Base-by-base conservation (phyloP, 2,797 vertebrate genomes). In the Morus bassanus region DNA sequence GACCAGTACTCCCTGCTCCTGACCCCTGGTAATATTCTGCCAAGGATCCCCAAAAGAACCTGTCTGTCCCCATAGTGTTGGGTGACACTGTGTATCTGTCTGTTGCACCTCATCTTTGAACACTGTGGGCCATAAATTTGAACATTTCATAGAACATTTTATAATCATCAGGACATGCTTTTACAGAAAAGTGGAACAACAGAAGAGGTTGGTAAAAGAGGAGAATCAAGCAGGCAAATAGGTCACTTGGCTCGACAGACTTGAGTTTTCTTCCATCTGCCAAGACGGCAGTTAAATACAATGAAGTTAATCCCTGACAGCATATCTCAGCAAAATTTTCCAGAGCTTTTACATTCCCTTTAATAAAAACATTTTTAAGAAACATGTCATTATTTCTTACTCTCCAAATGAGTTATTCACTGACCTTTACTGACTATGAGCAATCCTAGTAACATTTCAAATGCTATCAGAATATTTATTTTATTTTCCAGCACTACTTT, bases 341-440 rank as follows among this genome's bases (percentile, higher is more conserved):
- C 11, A 83, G 18, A 28, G 7, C 12, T 88, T 91, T 83, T 80
- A 51, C 14, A 51, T 57, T 51, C 2, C 6, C 3, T 85, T 70
- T 73, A 82, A 59, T 57, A 82, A 46, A 87, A 94, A 48, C 1
- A 24, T 70, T 79, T 92, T 69, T 54, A 85, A 93, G 43, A 93
- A 6, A 1, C 30, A 31, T 61, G 5, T 2, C 30, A 59, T 76
- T 81, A 68, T 81, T 84, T 88, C 18, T 77, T 68, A 56, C 30
- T 25, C 24, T 65, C 18, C 12, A 45, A 57, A 86, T 72, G 27
- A 60, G 15, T 80, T 86, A 67, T 84, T 78, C 54, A 61, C 27
- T 83, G 56, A 35, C 46, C 54, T 87, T 67, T 85, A 70, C 39
- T 79, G 54, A 54, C 33, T 88, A 25, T 53, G 18, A 86, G 30